Evolutionary conservation across 2,888 invertebrate species (phyloP).

Genomic region (Branchipolynoe longqiensis): DNA sequence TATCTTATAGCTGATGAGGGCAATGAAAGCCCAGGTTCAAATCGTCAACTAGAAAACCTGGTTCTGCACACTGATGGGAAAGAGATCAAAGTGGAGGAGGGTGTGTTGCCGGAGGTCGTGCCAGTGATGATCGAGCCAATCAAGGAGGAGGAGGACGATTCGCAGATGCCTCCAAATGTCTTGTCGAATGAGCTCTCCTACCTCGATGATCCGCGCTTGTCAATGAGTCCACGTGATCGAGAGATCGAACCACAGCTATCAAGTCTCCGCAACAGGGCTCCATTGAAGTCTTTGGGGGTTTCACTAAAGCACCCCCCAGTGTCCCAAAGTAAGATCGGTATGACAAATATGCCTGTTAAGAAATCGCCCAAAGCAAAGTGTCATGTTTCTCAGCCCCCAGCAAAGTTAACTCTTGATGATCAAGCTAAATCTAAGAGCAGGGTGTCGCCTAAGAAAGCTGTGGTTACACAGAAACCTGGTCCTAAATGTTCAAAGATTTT

Average conservation of each 20-base stretch:
- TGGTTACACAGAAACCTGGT: not conserved
- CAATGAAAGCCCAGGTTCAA: not conserved
- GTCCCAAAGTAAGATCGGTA: not conserved
- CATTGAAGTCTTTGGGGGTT: not conserved
- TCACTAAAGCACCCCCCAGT: not conserved
- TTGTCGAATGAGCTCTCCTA: conserved; percentile 1
- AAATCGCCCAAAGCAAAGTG: not conserved
- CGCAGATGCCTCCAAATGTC: not conserved
- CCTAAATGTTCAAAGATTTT: not conserved
- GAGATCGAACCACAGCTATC: conserved; percentile 17
- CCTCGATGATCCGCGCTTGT: conserved; percentile 6
- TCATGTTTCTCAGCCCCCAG: not conserved
- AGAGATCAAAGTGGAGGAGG: not conserved
- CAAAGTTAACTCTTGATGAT: not conserved
- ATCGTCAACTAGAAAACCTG: not conserved
- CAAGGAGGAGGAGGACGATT: not conserved
- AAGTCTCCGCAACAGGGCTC: too few species aligned
- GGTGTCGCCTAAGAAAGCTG: not conserved
- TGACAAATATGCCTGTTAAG: not conserved
- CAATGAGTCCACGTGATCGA: conserved; percentile 18
- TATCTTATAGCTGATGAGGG: not conserved
- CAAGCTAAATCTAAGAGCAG: not conserved
- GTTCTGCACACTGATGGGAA: not conserved
- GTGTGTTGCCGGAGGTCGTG: not conserved
- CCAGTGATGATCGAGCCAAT: not conserved